phyloP scores from a whole-genome alignment of 2,113 vertebrate genomes.

The Collichthys lucidus region DNA sequence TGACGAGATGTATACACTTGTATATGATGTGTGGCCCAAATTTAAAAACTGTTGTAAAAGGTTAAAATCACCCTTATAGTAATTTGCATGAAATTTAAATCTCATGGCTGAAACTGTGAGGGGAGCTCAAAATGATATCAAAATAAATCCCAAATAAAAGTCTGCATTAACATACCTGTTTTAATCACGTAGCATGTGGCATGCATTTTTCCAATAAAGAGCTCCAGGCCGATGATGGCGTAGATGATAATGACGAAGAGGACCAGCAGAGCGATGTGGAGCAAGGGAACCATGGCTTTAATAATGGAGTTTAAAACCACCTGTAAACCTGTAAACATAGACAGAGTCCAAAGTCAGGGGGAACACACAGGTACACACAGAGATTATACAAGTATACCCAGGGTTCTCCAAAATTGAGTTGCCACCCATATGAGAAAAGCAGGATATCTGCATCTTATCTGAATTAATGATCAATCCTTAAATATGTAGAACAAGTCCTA shows the following conservation, averaged over 20 bases:
- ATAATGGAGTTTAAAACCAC: constrained; percentile 88
- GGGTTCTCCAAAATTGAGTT: background rate
- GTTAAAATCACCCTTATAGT: background rate
- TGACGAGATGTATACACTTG: background rate
- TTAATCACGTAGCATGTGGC: constrained; percentile 79
- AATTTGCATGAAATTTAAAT: background rate
- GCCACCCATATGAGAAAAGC: background rate
- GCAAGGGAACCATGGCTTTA: constrained; percentile 88
- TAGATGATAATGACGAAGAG: constrained; percentile 88
- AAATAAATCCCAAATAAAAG: background rate
- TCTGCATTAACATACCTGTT: constrained; percentile 67
- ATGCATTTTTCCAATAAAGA: constrained; percentile 88
- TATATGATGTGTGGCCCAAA: background rate
- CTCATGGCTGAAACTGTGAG: background rate
- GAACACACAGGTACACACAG: background rate
- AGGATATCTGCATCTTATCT: background rate
- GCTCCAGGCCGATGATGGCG: constrained; percentile 86
- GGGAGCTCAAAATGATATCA: background rate
- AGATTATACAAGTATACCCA: background rate
- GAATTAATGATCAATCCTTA: background rate
- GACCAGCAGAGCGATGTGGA: constrained; percentile 87
- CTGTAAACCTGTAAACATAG: constrained; percentile 80
- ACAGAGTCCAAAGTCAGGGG: constrained; percentile 16
- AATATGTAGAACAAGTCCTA: background rate
- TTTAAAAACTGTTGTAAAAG: background rate